These are phyloP conservation scores for Acronicta psi DNA, from an alignment of 2,888 invertebrate genomes.

Conservation along the genomic window DNA sequence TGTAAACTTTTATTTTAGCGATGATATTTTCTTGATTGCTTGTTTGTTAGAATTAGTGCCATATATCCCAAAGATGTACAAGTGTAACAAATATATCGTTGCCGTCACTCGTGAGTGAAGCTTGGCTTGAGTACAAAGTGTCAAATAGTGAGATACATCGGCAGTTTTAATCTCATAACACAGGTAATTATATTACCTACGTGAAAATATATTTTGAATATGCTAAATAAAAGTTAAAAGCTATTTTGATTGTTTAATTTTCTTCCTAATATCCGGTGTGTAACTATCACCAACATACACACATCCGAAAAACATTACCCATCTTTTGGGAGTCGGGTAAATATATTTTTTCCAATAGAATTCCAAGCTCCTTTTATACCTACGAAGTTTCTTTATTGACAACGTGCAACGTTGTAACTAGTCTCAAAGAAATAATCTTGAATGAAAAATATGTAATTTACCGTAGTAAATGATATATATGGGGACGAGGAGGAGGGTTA, in stretches of 20 bases:
- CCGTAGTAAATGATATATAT: no score
- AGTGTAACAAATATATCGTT: constrained; percentile 19
- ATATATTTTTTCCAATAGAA: no score
- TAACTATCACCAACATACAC: not conserved
- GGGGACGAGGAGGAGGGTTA: no score
- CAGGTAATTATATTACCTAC: constrained; percentile 57
- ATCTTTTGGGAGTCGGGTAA: no score
- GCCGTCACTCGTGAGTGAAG: constrained; percentile 52
- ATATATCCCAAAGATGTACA: constrained; percentile 47
- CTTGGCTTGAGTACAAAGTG: constrained; percentile 79
- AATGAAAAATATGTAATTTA: no score
- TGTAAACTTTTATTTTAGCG: constrained; percentile 29
- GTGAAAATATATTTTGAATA: constrained; percentile 83
- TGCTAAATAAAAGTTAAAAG: constrained; percentile 69
- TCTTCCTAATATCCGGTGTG: no score
- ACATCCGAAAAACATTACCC: not conserved
- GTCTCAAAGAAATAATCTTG: no score
- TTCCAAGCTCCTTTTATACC: no score
- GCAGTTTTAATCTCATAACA: constrained; percentile 68
- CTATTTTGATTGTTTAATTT: constrained; percentile 19
- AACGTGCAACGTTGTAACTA: no score
- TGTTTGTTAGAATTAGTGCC: constrained; percentile 47
- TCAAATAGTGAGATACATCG: constrained; percentile 63
- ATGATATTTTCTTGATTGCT: constrained; percentile 19
- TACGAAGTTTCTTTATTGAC: no score